Evolutionary conservation across 2,113 vertebrate genomes (phyloP), one percentile per base, ranked within the genome.

Genomic region (Pseudorhombus dupliciocellatus): DNA sequence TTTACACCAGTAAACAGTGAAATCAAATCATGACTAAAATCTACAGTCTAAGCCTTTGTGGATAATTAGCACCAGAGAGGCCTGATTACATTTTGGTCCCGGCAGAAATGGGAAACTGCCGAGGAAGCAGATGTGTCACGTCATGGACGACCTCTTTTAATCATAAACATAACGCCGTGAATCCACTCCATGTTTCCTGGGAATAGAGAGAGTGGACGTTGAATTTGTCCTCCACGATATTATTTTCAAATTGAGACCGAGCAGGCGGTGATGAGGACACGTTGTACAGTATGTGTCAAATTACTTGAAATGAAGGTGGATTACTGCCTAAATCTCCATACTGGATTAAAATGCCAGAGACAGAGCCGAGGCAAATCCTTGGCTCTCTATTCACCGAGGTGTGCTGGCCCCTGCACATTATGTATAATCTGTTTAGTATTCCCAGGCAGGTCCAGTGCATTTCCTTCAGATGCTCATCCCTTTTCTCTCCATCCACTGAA

Each of bases 361-460:
- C 79, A 89, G 77, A 90, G 86, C 85, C 87, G 87, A 73, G 59
- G 85, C 83, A 94, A 94, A 92, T 88, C 85, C 81, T 89, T 89
- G 82, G 80, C 90, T 94, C 93, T 93, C 73, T 73, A 84, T 87
- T 84, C 81, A 78, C 58, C 4, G 46, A 84, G 80, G 70, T 89
- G 82, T 58, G 75, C 30, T 75, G 70, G 76, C 72, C 83, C 22
- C 26, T 78, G 54, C 52, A 80, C 77, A 85, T 85, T 10, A 79
- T 75, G 70, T 77, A 81, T 85, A 69, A 82, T 87, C 74, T 90
- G 79, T 86, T 93, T 89, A 91, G 93, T 91, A 94, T 90, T 92
- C 87, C 86, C 85, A 78, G 85, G 86, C 89, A 94, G 93, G 93
- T 93, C 80, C 75, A 63, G 80, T 90, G 92, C 87, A 70, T 93